phyloP scores from a whole-genome alignment of 2,888 invertebrate species.

The Rhagium mordax region DNA sequence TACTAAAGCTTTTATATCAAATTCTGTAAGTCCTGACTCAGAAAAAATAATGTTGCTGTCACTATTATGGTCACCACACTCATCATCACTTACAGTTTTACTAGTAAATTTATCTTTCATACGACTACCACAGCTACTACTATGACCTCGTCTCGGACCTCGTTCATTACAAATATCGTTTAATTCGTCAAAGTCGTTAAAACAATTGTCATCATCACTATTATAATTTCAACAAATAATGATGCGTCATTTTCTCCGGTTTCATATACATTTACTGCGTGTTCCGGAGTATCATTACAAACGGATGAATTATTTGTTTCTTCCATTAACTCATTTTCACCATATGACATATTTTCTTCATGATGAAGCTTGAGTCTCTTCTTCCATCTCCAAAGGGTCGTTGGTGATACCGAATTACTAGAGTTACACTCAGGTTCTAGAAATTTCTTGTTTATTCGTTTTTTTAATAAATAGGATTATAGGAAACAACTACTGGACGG shows the following conservation, averaged over 20 bases:
- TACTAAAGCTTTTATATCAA: constrained; percentile 2
- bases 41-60: constrained; percentile 2
- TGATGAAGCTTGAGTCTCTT: background rate
- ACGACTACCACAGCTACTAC: background rate
- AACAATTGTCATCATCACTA: background rate
- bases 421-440: background rate
- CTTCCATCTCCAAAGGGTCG: background rate
- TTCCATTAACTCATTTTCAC: background rate
- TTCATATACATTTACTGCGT: background rate
- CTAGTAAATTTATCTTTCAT: background rate
- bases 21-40: background rate
- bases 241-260: background rate
- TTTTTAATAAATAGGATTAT: no score
- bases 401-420: background rate
- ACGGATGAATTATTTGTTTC: background rate
- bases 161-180: background rate
- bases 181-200: background rate
- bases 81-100: background rate
- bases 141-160: background rate
- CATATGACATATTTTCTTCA: background rate
- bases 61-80: background rate
- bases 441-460: constrained; percentile 13
- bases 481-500: no score
- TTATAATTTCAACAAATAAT: background rate
- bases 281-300: background rate